Conservation (phyloP, 2,888 invertebrate species). For the Nemapogon koenigi region DNA sequence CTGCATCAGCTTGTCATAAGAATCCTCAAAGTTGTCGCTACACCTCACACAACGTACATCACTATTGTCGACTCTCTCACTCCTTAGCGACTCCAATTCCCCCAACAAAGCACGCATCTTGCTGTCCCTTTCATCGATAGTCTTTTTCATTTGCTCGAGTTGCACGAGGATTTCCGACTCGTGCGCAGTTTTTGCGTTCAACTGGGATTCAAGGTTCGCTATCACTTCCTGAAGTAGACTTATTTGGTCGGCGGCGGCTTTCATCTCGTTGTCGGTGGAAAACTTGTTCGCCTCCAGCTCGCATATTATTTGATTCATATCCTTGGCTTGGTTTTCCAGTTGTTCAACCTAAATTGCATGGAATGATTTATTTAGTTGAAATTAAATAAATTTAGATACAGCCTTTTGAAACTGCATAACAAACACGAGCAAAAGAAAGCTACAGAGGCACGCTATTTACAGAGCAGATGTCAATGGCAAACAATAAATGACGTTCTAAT, state of each 20-base stretch:
- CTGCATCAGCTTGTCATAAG: conserved; percentile 30
- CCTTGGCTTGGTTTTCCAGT: conserved; percentile 76
- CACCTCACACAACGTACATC: conserved; percentile 38
- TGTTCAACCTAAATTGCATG: conserved; percentile 79
- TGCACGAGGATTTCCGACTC: conserved; percentile 69
- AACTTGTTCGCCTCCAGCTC: conserved; percentile 69
- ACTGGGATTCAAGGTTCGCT: conserved; percentile 75
- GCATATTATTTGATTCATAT: conserved; percentile 67
- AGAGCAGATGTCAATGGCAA: too few species aligned
- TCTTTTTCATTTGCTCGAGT: conserved; percentile 59
- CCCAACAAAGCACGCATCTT: conserved; percentile 61
- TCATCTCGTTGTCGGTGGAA: conserved; percentile 73
- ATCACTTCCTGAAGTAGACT: conserved; percentile 78
- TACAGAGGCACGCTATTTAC: too few species aligned
- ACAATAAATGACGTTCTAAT: too few species aligned
- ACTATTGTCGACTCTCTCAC: conserved; percentile 43
- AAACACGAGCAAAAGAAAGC: too few species aligned
- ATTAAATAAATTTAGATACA: too few species aligned
- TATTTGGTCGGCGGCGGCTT: conserved; percentile 79
- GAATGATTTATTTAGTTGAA: conserved; percentile 1
- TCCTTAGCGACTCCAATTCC: conserved; percentile 59
- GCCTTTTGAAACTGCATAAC: too few species aligned
- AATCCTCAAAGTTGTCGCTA: conserved; percentile 25
- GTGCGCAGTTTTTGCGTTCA: conserved; percentile 69
- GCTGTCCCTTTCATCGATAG: conserved; percentile 61